Conservation (phyloP, 2,113 vertebrate genomes). For the Sakesphorus luctuosus region DNA sequence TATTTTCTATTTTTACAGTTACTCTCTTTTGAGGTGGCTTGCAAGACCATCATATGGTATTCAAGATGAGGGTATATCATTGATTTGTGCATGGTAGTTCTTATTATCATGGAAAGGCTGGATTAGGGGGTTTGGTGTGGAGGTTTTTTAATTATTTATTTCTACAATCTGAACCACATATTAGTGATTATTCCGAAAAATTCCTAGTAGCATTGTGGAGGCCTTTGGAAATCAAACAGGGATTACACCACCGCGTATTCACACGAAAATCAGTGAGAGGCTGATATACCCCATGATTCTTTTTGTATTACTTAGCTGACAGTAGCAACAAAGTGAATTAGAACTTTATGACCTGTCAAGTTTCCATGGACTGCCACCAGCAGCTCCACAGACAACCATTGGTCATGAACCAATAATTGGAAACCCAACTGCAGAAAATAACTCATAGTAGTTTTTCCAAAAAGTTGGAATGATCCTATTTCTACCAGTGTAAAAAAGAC, state of each 20-base stretch:
- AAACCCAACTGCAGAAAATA: not conserved
- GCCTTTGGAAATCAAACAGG: not conserved
- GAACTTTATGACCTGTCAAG: not conserved
- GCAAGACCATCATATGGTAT: not conserved
- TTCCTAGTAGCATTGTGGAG: not conserved
- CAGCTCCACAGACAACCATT: not conserved
- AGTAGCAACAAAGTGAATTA: not conserved
- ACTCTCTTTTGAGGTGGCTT: not conserved
- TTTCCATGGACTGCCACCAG: not conserved
- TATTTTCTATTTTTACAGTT: not conserved
- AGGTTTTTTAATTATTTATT: not conserved
- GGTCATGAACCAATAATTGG: not conserved
- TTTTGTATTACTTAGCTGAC: not conserved
- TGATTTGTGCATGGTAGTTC: not conserved
- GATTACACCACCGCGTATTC: not conserved
- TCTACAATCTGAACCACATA: accelerated
- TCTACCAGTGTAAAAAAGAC: not conserved
- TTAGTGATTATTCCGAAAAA: not conserved
- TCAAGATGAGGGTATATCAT: not conserved
- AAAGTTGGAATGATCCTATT: not conserved
- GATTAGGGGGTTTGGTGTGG: not conserved
- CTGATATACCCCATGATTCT: not conserved
- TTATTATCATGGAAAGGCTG: not conserved
- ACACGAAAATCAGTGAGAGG: not conserved
- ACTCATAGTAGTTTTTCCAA: slow-evolving; percentile 10